Evolutionary conservation across 1,140 invertebrate genomes (phyloP).

Genomic region (Eupristina koningsbergeri): DNA sequence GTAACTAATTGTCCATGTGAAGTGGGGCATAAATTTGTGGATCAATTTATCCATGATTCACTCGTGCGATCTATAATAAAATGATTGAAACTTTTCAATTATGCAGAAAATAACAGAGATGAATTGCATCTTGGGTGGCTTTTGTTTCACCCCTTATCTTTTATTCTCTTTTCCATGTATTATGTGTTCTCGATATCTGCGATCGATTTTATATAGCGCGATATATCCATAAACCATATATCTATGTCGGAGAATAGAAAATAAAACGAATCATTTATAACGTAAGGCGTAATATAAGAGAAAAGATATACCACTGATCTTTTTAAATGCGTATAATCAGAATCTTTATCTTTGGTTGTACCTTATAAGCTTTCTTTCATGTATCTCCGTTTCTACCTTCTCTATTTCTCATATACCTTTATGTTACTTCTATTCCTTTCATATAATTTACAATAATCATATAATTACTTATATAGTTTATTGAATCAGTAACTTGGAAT

Average conservation of each 20-base stretch:
- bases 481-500: background rate
- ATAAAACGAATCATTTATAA: conserved; percentile 17
- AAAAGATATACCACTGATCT: background rate
- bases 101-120: conserved; percentile 34
- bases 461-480: background rate
- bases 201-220: conserved; percentile 14
- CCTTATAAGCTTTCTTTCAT: conserved; percentile 39
- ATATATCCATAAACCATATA: background rate
- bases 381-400: background rate
- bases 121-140: conserved; percentile 45
- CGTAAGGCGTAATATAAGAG: background rate
- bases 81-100: conserved; percentile 37
- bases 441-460: conserved; percentile 4
- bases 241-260: conserved; percentile 2
- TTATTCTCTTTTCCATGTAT: background rate
- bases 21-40: conserved; percentile 18
- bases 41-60: background rate
- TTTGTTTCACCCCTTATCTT: background rate
- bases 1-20: conserved; percentile 30
- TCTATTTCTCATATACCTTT: background rate
- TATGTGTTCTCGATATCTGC: conserved; percentile 24
- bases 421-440: background rate
- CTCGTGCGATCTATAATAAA: background rate
- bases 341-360: conserved; percentile 21
- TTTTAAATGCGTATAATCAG: conserved; percentile 20